These are phyloP conservation scores for Nowickia ferox DNA, from an alignment of 2,888 invertebrate species.

Conservation along the genomic window DNA sequence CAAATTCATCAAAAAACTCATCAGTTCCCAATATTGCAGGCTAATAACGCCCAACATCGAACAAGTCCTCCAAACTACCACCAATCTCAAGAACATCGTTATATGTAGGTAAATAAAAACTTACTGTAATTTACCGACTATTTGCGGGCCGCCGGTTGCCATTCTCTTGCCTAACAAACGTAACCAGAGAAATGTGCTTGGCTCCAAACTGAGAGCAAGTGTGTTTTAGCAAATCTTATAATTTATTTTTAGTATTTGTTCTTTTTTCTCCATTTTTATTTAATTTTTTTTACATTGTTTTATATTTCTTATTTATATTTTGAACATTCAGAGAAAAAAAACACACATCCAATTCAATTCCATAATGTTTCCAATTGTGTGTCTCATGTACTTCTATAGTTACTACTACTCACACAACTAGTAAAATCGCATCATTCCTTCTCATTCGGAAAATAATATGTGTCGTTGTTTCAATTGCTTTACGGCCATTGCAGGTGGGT, in stretches of 20 bases:
- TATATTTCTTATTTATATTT: conserved; percentile 16
- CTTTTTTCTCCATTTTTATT: conserved; percentile 54
- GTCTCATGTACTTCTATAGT: conserved; percentile 14
- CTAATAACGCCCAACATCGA: no score
- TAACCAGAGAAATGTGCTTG: neutral
- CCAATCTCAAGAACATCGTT: neutral
- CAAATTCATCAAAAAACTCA: no score
- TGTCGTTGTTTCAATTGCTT: conserved; percentile 67
- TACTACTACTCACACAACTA: conserved; percentile 61
- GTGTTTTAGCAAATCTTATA: conserved; percentile 51
- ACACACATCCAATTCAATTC: conserved; percentile 51
- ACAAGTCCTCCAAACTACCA: no score
- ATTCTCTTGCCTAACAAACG: neutral
- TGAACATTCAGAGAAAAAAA: conserved; percentile 44
- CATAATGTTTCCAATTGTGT: conserved; percentile 60
- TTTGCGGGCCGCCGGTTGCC: conserved; percentile 5
- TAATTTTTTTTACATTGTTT: conserved; percentile 34
- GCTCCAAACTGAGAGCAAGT: conserved; percentile 38
- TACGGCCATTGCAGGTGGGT: conserved; percentile 79
- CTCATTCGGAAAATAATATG: conserved; percentile 65
- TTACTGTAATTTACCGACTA: no score
- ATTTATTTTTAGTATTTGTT: conserved; percentile 44
- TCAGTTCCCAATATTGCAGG: no score
- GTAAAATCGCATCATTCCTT: conserved; percentile 60
- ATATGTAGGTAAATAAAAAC: neutral